These are phyloP conservation scores for Carapus acus DNA, from an alignment of 2,797 vertebrate genomes.

Conservation along the genomic window DNA sequence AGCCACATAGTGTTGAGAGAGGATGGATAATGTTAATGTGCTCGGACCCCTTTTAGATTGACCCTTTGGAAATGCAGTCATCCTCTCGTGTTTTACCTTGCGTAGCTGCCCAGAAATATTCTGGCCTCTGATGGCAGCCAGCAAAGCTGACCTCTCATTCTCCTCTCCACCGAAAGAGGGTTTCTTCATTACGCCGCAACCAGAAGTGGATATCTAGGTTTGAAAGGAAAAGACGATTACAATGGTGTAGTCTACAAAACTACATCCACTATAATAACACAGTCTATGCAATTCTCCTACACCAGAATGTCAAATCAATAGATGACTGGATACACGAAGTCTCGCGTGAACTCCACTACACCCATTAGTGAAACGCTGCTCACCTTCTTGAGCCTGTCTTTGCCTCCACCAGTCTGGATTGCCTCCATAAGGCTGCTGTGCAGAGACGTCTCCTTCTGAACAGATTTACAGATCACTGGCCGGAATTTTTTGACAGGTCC, in stretches of 20 bases:
- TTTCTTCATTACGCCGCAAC: conserved; percentile 59
- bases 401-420: conserved; percentile 83
- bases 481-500: conserved; percentile 89
- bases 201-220: conserved; percentile 68
- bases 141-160: conserved; percentile 80
- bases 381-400: conserved; percentile 86
- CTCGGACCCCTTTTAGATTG: no score
- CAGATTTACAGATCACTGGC: conserved; percentile 77
- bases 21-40: no score
- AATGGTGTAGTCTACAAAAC: no score
- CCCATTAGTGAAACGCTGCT: conserved; percentile 25
- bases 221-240: conserved; percentile 20
- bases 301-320: neutral
- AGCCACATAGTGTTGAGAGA: no score
- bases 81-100: conserved; percentile 78
- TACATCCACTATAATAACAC: no score
- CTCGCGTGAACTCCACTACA: no score
- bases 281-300: neutral
- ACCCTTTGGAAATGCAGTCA: no score
- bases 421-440: conserved; percentile 92
- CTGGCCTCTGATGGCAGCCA: conserved; percentile 85
- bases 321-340: no score
- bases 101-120: conserved; percentile 72
- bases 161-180: conserved; percentile 65
- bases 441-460: conserved; percentile 80